Base-by-base conservation (phyloP, 2,888 invertebrate species). In the Lymantria dispar region DNA sequence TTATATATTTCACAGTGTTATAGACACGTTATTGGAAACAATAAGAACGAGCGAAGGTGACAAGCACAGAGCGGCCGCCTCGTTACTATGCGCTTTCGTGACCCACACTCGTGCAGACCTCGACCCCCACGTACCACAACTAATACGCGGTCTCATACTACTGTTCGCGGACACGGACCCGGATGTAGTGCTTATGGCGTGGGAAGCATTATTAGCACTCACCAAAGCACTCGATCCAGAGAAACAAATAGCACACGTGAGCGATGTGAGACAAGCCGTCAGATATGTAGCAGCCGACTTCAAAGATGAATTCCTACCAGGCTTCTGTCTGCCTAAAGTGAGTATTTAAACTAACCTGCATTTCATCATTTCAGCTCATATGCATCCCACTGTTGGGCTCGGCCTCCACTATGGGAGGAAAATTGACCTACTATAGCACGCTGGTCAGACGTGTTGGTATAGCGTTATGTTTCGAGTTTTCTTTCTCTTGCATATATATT, bases 211-310 rank as follows among this genome's bases (percentile, higher is more conserved):
- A 29, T 58, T 74, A 93, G 96, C 98, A 10, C 95, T 99, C 58
- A 96, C 97, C 7, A 97, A 97, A 93, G 95, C 96, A 57, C 88
- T 98, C 55, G 97, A 97, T 81, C 93, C 96, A 3, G 94, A 96
- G 67, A 95, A 96, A 65, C 97, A 97, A 92, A 94, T 97, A 41
- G 93, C 94, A 12, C 97, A 98, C 80, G 97, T 99, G 37, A 93
- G 95, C 8, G 98, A 98, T 80, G 95, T 99, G 45, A 92, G 98
- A 30, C 98, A 98, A 85, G 98, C 98, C 8, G 95, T 99, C n/a
- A 92, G 97, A 13, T 98, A 95, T 86, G 98, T 97, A 11, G 94
- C 96, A 31, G 95, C 96, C 14, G 98, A 98, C 73, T 91, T 97
- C 63, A 96, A 96, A 72, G 94, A 94, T 0, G 95, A 96, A 45